Evolutionary conservation across 2,113 vertebrate genomes (phyloP).

Genomic region (Cromileptes altivelis): DNA sequence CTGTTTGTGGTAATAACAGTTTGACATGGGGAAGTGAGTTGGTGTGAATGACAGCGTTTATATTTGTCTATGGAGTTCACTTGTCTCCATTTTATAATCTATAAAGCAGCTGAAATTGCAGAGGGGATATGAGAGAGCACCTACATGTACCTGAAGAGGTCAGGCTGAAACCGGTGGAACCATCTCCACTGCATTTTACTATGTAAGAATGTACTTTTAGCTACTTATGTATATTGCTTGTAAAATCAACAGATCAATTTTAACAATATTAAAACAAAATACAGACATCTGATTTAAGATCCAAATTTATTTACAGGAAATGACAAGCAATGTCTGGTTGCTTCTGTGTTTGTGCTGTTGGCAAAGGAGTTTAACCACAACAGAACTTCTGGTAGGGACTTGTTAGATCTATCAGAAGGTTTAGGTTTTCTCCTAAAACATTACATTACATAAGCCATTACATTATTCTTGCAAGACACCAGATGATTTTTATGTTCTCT

Average conservation of each 20-base stretch:
- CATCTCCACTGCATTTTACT: neutral
- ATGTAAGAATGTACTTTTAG: neutral
- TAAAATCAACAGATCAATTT: neutral
- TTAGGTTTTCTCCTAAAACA: neutral
- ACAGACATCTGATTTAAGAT: too few relatives aligned
- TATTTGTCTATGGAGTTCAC: slow-evolving; percentile 37
- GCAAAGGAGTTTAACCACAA: neutral
- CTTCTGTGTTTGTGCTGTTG: neutral
- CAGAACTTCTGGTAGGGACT: neutral
- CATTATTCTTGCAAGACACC: neutral
- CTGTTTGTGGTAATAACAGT: slow-evolving; percentile 71
- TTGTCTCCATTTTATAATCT: slow-evolving; percentile 44
- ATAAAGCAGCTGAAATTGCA: slow-evolving; percentile 20
- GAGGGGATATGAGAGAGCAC: neutral
- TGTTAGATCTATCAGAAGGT: neutral
- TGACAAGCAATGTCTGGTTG: neutral
- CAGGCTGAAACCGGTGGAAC: neutral
- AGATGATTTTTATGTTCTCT: neutral
- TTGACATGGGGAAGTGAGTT: slow-evolving; percentile 65
- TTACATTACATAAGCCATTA: too few relatives aligned
- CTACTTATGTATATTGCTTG: neutral
- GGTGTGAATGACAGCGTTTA: slow-evolving; percentile 59
- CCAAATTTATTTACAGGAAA: too few relatives aligned
- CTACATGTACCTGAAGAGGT: too few relatives aligned
- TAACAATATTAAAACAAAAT: neutral